phyloP scores from a whole-genome alignment of 2,888 invertebrate genomes.

The Eurytoma adleriae region DNA sequence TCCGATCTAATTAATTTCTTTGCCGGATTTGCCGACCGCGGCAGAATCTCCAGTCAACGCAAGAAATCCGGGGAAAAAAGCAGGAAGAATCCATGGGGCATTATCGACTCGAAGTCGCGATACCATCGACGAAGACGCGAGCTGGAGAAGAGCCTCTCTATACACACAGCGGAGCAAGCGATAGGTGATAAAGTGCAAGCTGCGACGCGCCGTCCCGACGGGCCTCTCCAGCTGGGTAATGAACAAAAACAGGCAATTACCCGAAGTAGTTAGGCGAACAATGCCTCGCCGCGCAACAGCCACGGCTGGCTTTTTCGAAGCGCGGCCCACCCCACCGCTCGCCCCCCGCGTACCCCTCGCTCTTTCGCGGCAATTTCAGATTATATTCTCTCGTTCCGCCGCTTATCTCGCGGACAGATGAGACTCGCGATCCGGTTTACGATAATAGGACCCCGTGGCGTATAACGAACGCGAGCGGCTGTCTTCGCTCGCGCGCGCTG shows the following conservation, averaged over 20 bases:
- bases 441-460: constrained; percentile 38
- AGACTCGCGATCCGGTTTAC: constrained; percentile 44
- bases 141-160: neutral
- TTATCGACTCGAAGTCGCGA: constrained; percentile 1
- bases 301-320: constrained; percentile 57
- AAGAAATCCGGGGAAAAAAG: constrained; percentile 1
- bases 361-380: constrained; percentile 52
- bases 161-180: neutral
- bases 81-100: neutral
- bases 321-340: constrained; percentile 11
- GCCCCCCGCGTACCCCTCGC: neutral
- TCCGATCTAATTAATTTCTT: constrained; percentile 11
- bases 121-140: neutral
- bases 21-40: neutral
- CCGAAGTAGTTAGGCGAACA: constrained; percentile 66
- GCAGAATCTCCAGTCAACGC: neutral
- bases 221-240: constrained; percentile 60
- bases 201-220: constrained; percentile 42
- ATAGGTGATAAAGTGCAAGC: constrained; percentile 51
- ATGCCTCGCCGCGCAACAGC: constrained; percentile 62
- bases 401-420: constrained; percentile 51
- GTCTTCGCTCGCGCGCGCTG: neutral
- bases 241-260: constrained; percentile 69
- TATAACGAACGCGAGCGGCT: constrained; percentile 27
- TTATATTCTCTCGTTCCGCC: constrained; percentile 56